Conservation (phyloP, 1,140 invertebrate genomes). For the Drosophila kurseongensis region DNA sequence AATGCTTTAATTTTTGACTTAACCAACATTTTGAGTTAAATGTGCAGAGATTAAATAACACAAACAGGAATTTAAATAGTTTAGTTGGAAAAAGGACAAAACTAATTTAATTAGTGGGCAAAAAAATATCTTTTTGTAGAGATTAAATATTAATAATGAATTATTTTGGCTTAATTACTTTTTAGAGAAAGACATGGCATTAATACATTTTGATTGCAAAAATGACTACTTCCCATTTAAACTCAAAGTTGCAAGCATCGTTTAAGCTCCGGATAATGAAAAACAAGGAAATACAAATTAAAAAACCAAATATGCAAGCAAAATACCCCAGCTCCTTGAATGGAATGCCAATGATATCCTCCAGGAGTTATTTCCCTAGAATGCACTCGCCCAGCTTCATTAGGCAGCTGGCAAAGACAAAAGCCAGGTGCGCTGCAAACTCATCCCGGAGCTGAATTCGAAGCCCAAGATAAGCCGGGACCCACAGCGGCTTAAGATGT, state of each 20-base stretch:
- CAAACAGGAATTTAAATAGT: background rate
- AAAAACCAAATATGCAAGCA: conserved; percentile 18
- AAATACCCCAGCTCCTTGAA: conserved; percentile 34
- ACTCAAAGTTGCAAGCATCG: no score
- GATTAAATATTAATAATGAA: no score
- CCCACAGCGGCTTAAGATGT: conserved; percentile 6
- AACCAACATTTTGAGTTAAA: background rate
- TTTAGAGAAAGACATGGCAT: no score
- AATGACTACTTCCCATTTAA: background rate
- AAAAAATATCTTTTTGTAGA: background rate
- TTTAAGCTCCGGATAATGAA: background rate
- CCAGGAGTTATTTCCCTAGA: conserved; percentile 3
- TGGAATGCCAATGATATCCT: conserved; percentile 30
- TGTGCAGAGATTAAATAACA: background rate
- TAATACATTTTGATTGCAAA: no score
- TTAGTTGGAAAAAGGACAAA: background rate
- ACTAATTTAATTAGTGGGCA: background rate
- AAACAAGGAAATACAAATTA: conserved; percentile 13
- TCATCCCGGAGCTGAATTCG: conserved; percentile 9
- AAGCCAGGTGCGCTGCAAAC: conserved; percentile 19
- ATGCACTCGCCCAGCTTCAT: conserved; percentile 58
- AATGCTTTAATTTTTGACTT: conserved; percentile 17
- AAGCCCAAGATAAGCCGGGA: conserved; percentile 50
- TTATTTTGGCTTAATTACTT: no score
- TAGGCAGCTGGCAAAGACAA: conserved; percentile 35